Evolutionary conservation across 2,113 vertebrate genomes (phyloP).

Genomic region (Austrofundulus limnaeus): DNA sequence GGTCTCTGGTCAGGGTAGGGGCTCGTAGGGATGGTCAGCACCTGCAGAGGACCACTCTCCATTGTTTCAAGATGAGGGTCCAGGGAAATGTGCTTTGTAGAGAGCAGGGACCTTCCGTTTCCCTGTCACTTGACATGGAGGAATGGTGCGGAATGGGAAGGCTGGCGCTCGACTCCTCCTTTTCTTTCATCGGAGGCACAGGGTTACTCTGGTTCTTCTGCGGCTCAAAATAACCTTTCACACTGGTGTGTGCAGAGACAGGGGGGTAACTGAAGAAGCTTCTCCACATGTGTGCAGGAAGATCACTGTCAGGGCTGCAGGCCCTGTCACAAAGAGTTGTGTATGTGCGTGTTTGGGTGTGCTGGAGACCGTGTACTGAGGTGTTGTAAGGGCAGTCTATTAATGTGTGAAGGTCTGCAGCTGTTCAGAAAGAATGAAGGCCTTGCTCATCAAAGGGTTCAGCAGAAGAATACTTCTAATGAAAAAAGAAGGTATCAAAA

Average conservation of each 20-base stretch:
- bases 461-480: neutral
- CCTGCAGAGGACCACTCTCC: conserved; percentile 86
- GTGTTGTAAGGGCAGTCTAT: conserved; percentile 28
- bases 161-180: conserved; percentile 62
- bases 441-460: conserved; percentile 23
- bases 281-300: conserved; percentile 79
- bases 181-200: conserved; percentile 57
- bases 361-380: conserved; percentile 5
- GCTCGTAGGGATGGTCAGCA: conserved; percentile 87
- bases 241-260: conserved; percentile 66
- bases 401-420: conserved; percentile 38
- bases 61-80: conserved; percentile 66
- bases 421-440: conserved; percentile 37
- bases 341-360: conserved; percentile 38
- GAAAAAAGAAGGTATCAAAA: conserved; percentile 15
- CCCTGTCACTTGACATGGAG: conserved; percentile 43
- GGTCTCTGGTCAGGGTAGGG: conserved; percentile 91
- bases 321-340: conserved; percentile 47
- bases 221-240: conserved; percentile 81
- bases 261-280: conserved; percentile 81
- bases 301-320: conserved; percentile 85
- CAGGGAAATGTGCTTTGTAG: conserved; percentile 39
- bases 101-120: conserved; percentile 46
- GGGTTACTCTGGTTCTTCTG: conserved; percentile 50
- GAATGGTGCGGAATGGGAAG: conserved; percentile 44